Evolutionary conservation across 2,113 vertebrate genomes (phyloP).

Genomic region (Ailuropoda melanoleuca): DNA sequence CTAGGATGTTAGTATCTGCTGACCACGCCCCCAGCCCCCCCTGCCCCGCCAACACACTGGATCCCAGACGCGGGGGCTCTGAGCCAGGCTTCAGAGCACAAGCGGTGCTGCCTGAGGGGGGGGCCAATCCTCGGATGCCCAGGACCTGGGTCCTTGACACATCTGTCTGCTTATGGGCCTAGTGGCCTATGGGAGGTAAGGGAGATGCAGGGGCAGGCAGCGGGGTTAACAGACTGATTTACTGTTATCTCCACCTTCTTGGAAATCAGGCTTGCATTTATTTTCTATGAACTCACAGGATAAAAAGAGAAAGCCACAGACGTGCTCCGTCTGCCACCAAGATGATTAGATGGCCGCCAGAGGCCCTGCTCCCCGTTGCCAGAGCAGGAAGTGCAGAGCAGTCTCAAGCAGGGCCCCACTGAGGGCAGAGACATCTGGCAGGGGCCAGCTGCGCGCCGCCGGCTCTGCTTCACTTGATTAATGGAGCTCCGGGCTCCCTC

Average conservation of each 20-base stretch:
- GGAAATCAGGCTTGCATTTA: constrained; percentile 30
- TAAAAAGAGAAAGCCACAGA: constrained; percentile 41
- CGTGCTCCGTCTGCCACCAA: neutral
- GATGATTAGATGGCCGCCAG: constrained; percentile 42
- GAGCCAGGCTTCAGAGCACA: neutral
- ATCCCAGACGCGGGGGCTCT: neutral
- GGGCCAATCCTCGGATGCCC: neutral
- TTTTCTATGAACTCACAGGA: constrained; percentile 45
- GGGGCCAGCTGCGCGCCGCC: neutral
- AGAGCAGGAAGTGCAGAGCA: neutral
- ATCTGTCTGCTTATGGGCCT: neutral
- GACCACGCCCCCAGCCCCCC: neutral
- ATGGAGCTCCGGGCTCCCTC: neutral
- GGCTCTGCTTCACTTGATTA: neutral
- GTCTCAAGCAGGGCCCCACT: neutral
- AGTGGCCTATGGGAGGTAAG: neutral
- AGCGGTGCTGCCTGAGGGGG: accelerated
- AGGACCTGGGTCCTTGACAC: neutral
- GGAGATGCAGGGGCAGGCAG: neutral
- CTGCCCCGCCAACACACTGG: neutral
- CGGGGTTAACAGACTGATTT: neutral
- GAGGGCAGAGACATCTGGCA: neutral
- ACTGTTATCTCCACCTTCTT: neutral
- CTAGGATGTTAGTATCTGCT: neutral
- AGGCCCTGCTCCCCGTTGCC: neutral